phyloP scores from a whole-genome alignment of 35 echinoderm and acorn worm genomes.

The Lytechinus variegatus region DNA sequence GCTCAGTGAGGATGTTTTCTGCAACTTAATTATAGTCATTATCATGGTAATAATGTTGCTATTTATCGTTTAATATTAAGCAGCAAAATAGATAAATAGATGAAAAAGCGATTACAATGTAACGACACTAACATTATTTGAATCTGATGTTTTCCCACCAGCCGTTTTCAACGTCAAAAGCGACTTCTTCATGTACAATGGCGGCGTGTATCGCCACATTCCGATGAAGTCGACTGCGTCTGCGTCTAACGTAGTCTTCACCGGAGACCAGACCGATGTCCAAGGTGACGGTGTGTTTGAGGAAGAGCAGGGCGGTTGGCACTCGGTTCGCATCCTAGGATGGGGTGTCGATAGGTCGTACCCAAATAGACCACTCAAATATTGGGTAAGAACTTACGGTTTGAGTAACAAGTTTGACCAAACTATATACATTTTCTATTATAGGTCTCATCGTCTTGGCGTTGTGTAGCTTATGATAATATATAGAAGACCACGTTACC shows the following conservation, averaged over 20 bases:
- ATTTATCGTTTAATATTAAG: no score
- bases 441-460: no score
- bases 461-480: no score
- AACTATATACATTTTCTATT: no score
- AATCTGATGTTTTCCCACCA: slow-evolving; percentile 45
- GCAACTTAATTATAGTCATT: no score
- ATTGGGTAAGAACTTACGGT: slow-evolving; percentile 78
- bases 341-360: slow-evolving; percentile 79
- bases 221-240: slow-evolving; percentile 24
- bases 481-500: no score
- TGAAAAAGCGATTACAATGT: no score
- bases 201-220: slow-evolving; percentile 85
- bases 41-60: no score
- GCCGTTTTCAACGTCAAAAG: slow-evolving; percentile 85
- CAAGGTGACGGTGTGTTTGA: slow-evolving; percentile 46
- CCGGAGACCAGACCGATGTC: slow-evolving; percentile 34
- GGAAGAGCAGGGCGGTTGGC: slow-evolving; percentile 64
- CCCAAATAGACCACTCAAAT: slow-evolving; percentile 59
- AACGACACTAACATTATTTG: no score
- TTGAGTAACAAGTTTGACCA: no score
- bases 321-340: slow-evolving; percentile 85
- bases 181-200: slow-evolving; percentile 90
- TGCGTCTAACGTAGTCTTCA: not conserved
- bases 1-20: no score
- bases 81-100: no score